Conservation (phyloP, 2,113 vertebrate species). For the Brachyhypopomus occidentalis region DNA sequence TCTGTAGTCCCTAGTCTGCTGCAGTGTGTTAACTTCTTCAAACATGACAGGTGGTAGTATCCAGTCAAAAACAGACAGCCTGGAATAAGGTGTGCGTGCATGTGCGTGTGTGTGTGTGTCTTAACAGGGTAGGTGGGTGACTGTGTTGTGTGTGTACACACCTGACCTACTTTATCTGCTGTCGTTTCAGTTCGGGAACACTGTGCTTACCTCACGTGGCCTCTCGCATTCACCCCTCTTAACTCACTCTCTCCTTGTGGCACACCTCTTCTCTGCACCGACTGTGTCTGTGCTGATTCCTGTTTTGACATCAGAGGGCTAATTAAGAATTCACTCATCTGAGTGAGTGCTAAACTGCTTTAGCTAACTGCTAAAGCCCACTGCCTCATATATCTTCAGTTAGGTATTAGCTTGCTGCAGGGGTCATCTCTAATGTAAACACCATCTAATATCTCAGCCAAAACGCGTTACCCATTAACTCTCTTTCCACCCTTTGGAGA, state of each 20-base stretch:
- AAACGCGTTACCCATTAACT: conserved; percentile 37
- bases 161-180: conserved; percentile 33
- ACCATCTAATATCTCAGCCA: conserved; percentile 12
- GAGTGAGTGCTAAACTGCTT: not conserved
- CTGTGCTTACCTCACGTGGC: conserved; percentile 36
- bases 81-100: not conserved
- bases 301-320: conserved; percentile 31
- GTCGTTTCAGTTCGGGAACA: conserved; percentile 40
- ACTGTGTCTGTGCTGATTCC: conserved; percentile 40
- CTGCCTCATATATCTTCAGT: conserved; percentile 37
- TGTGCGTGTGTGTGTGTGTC: too few relatives aligned
- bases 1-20: too few relatives aligned
- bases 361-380: conserved; percentile 16
- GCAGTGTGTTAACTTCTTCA: too few relatives aligned
- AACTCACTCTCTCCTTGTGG: conserved; percentile 14
- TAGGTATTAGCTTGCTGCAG: conserved; percentile 40
- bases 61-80: not conserved
- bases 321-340: conserved; percentile 44
- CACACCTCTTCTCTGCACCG: conserved; percentile 29
- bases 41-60: too few relatives aligned
- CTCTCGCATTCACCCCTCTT: conserved; percentile 7
- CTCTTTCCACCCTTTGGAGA: not conserved
- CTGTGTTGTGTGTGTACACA: not conserved
- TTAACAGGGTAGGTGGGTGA: too few relatives aligned
- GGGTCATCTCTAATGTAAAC: conserved; percentile 38